Evolutionary conservation across 2,888 invertebrate species (phyloP).

Genomic region (Pachydiplax longipennis): DNA sequence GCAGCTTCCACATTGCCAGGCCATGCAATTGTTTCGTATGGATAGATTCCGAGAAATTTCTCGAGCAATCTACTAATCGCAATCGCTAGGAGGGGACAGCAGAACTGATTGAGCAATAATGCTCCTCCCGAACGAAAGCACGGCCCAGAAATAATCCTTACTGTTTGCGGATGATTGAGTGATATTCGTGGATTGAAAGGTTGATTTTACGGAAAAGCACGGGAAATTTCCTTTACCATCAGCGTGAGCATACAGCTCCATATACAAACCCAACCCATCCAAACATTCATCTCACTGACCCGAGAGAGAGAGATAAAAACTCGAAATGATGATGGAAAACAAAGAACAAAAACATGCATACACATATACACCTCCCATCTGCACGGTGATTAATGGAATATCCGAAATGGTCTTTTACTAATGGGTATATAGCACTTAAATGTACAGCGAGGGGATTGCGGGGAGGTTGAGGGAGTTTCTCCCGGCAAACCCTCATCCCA

Average conservation of each 20-base stretch:
- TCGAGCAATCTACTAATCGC: not conserved
- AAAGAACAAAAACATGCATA: not conserved
- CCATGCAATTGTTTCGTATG: not conserved
- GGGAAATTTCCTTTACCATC: not conserved
- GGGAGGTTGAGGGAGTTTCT: not conserved
- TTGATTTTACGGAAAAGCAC: not conserved
- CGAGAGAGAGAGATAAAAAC: not conserved
- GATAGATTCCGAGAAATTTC: not conserved
- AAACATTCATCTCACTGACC: not conserved
- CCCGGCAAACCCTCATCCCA: conserved; percentile 3
- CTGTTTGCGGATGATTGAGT: not conserved
- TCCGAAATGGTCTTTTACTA: conserved; percentile 16
- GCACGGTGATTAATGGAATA: conserved; percentile 33
- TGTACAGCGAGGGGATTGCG: not conserved
- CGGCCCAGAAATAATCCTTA: not conserved
- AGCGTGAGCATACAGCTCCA: not conserved
- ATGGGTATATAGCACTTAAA: conserved; percentile 28
- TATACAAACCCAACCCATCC: not conserved
- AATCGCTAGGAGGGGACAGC: not conserved
- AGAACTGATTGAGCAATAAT: not conserved
- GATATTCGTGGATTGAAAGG: not conserved
- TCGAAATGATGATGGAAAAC: not conserved
- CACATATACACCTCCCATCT: conserved; percentile 18
- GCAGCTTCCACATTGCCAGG: not conserved
- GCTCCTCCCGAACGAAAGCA: not conserved